Percentiles rank a stretch among this genome's conserved stretches.
These are phyloP conservation scores for Vireo griseus DNA, from an alignment of 2,797 vertebrate genomes.

Conservation along the genomic window DNA sequence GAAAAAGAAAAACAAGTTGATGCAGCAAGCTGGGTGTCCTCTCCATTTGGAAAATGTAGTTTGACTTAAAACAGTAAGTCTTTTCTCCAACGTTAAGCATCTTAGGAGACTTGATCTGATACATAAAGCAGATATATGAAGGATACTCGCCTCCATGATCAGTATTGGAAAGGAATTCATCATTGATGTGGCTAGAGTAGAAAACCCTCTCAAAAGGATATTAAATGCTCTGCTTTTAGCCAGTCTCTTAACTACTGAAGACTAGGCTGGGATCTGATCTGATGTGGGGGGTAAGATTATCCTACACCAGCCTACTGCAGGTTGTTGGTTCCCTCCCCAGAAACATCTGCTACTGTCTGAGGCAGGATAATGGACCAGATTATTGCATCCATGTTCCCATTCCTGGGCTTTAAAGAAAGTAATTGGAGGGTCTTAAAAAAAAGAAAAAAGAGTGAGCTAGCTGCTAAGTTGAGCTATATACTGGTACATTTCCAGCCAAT, in stretches of 20 bases:
- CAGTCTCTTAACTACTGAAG: neutral
- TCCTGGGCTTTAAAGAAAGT: neutral
- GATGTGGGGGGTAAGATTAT: neutral
- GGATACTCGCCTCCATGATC: neutral
- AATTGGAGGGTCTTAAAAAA: neutral
- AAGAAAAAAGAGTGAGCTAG: neutral
- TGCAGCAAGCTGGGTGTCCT: neutral
- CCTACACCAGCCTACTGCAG: neutral
- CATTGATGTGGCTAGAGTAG: neutral
- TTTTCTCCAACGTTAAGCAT: neutral
- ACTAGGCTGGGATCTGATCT: neutral
- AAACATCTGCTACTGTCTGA: slow-evolving; percentile 37
- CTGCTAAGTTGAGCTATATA: neutral
- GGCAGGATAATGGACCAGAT: neutral
- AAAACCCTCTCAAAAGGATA: neutral
- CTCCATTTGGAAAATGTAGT: neutral
- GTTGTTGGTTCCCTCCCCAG: neutral
- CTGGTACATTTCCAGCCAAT: neutral
- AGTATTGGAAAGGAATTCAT: neutral
- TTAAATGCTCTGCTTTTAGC: neutral
- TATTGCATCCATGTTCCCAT: neutral
- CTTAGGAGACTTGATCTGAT: neutral
- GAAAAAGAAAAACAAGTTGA: neutral
- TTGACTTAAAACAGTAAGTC: neutral
- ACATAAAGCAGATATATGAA: neutral